These are phyloP conservation scores for Nerophis ophidion DNA, from an alignment of 2,113 vertebrate species.

Conservation along the genomic window DNA sequence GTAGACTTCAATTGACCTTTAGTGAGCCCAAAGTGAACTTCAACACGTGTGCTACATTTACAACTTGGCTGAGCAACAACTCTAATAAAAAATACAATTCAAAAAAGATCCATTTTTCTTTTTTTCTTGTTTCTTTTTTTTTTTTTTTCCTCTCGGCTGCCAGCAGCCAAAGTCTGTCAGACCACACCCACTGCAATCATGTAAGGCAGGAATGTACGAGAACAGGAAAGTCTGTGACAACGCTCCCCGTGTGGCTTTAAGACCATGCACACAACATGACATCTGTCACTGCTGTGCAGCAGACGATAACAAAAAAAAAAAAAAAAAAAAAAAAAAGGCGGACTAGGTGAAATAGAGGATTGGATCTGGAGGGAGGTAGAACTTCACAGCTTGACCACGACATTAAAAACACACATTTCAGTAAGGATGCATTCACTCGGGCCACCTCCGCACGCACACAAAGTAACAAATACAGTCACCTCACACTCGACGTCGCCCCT, in stretches of 20 bases:
- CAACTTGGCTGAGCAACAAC: constrained; percentile 60
- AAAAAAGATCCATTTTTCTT: constrained; percentile 11
- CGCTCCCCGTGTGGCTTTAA: neutral
- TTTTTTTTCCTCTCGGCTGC: constrained; percentile 50
- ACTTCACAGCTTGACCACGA: constrained; percentile 74
- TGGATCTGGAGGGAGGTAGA: constrained; percentile 63
- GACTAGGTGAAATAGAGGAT: constrained; percentile 31
- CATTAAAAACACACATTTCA: constrained; percentile 10
- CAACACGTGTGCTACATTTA: constrained; percentile 70
- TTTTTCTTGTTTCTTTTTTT: neutral
- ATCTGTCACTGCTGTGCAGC: neutral
- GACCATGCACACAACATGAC: neutral
- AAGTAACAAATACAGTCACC: constrained; percentile 55
- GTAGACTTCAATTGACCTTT: constrained; percentile 65
- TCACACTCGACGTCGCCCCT: constrained; percentile 7
- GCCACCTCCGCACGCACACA: constrained; percentile 33
- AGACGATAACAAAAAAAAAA: no score
- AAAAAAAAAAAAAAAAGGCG: constrained; percentile 1
- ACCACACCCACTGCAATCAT: constrained; percentile 77
- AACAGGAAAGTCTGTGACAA: constrained; percentile 69
- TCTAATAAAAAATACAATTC: constrained; percentile 49
- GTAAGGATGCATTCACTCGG: constrained; percentile 55
- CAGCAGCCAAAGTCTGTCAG: constrained; percentile 73
- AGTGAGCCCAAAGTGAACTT: constrained; percentile 53
- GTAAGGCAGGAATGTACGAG: constrained; percentile 73